Percentiles rank a stretch among this genome's conserved stretches.
Conservation (phyloP, 2,797 vertebrate species). For the Pipistrellus kuhlii region DNA sequence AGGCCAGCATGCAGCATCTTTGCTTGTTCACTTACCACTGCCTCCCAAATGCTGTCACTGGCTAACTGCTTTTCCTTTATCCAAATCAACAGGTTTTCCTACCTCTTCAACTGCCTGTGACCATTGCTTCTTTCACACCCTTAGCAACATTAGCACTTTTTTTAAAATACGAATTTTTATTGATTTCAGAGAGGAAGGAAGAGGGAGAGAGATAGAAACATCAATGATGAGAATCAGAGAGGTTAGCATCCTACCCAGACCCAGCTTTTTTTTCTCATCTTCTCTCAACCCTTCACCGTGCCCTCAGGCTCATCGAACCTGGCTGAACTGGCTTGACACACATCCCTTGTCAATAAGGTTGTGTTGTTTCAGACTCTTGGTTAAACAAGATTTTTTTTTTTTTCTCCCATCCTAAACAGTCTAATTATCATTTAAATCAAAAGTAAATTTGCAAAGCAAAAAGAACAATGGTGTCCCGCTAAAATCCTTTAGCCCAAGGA, state of each 20-base stretch:
- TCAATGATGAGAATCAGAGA: not conserved
- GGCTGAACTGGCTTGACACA: no score
- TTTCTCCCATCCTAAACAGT: not conserved
- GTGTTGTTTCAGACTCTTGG: not conserved
- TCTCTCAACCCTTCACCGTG: no score
- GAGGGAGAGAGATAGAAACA: not conserved
- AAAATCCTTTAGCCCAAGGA: not conserved
- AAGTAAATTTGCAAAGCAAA: constrained; percentile 60
- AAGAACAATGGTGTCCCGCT: not conserved
- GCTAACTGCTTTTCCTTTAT: no score
- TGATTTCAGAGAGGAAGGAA: not conserved
- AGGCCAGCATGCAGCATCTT: no score
- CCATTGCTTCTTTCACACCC: no score
- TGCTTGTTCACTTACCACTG: no score
- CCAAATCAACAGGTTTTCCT: no score
- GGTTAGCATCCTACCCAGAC: no score
- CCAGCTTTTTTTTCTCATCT: no score
- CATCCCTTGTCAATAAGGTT: not conserved
- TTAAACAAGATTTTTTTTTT: not conserved
- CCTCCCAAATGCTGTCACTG: no score
- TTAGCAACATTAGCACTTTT: not conserved
- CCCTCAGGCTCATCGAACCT: no score
- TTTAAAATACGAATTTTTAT: not conserved
- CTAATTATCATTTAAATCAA: constrained; percentile 61
- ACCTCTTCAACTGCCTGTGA: no score